These are phyloP conservation scores for Chorisops tibialis DNA, from an alignment of 2,888 invertebrate species.

Conservation along the genomic window DNA sequence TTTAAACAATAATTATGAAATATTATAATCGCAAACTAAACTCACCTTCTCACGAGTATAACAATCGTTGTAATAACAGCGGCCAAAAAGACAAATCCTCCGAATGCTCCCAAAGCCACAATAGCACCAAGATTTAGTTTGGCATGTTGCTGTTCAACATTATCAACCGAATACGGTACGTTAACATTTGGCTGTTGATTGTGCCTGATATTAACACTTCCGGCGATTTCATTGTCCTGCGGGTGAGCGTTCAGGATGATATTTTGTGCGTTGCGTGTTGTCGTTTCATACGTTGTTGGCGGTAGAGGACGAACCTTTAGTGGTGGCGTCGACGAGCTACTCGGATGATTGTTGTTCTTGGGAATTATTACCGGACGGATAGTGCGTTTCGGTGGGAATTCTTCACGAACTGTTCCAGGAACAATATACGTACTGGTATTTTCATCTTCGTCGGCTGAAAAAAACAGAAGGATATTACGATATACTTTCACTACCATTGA, in stretches of 20 bases:
- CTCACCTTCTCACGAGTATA: conserved; percentile 82
- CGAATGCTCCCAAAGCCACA: conserved; percentile 84
- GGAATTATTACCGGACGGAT: conserved; percentile 44
- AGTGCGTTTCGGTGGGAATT: conserved; percentile 51
- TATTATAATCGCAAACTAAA: conserved; percentile 28
- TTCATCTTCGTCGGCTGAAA: conserved; percentile 47
- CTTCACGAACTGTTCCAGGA: conserved; percentile 52
- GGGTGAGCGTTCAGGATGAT: conserved; percentile 67
- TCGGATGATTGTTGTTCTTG: conserved; percentile 43
- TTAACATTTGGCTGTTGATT: conserved; percentile 67
- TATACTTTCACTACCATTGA: neutral
- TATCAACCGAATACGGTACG: conserved; percentile 64
- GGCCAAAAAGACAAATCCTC: conserved; percentile 85
- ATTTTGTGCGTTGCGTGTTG: conserved; percentile 50
- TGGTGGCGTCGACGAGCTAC: conserved; percentile 52
- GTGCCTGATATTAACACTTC: conserved; percentile 55
- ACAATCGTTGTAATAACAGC: conserved; percentile 87
- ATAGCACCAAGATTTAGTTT: conserved; percentile 81
- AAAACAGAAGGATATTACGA: no score
- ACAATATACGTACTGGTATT: conserved; percentile 44
- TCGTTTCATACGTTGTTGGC: conserved; percentile 36
- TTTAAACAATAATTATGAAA: no score
- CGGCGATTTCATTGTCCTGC: conserved; percentile 73
- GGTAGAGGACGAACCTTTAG: conserved; percentile 43
- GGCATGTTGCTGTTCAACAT: conserved; percentile 57